A percentile compares a stretch with the other conserved stretches of the same genome.
phyloP scores from a whole-genome alignment of 2,797 vertebrate genomes.

The Anas capensis region DNA sequence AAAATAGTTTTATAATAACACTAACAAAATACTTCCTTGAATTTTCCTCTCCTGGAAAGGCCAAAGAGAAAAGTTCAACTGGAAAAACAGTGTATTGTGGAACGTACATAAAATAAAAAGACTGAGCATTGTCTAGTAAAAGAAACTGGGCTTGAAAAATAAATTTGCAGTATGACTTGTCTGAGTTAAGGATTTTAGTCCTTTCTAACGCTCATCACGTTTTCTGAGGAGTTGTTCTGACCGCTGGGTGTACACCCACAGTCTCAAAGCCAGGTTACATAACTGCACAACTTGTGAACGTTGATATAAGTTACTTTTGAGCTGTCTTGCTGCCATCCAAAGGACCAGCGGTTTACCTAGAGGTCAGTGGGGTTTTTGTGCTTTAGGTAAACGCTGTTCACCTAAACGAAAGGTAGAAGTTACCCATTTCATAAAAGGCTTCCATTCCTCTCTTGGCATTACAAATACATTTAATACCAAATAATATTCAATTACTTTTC shows the following conservation, averaged over 20 bases:
- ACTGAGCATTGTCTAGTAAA: not conserved
- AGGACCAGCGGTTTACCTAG: not conserved
- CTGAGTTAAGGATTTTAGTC: not conserved
- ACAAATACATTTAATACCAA: constrained; percentile 11
- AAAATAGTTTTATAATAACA: not conserved
- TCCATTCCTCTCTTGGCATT: not conserved
- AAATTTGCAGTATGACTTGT: not conserved
- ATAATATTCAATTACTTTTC: not conserved
- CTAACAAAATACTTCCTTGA: not conserved
- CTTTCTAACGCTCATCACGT: not conserved
- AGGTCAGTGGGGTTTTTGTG: not conserved
- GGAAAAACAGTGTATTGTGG: not conserved
- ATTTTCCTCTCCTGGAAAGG: not conserved
- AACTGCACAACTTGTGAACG: not conserved
- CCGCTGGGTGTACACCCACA: fast-evolving
- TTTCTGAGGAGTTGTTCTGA: not conserved
- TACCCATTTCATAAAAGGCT: not conserved
- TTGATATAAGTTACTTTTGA: not conserved
- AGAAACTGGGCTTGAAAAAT: not conserved
- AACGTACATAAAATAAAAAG: not conserved
- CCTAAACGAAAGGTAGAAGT: not conserved
- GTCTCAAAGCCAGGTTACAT: not conserved
- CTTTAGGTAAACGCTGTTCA: not conserved
- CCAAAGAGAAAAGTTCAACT: not conserved
- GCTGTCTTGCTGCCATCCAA: not conserved